Conservation (phyloP, 35 echinoderm and acorn worm species). For the Apostichopus japonicus region DNA sequence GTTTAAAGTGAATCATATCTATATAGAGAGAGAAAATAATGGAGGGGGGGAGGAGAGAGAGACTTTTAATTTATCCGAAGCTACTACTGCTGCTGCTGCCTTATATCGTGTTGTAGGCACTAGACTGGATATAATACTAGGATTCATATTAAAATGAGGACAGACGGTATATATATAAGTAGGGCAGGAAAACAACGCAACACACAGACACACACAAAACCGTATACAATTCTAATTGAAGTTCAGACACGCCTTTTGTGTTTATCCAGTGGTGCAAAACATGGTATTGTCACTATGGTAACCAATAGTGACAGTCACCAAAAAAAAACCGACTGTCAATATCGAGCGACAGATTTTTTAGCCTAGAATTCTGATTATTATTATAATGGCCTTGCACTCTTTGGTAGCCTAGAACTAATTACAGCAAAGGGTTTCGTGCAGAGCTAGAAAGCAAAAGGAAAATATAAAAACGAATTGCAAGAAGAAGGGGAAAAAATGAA, state of each 20-base stretch:
- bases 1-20: not conserved
- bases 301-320: slow-evolving; percentile 5
- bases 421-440: slow-evolving; percentile 2
- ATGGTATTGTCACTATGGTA: slow-evolving; percentile 31
- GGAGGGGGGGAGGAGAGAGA: not conserved
- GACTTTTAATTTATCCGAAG: slow-evolving; percentile 17
- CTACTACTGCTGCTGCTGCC: not conserved
- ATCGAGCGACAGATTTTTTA: slow-evolving; percentile 18
- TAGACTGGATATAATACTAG: slow-evolving; percentile 30
- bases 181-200: slow-evolving; percentile 49
- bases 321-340: slow-evolving; percentile 10
- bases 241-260: slow-evolving; percentile 45
- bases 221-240: slow-evolving; percentile 38
- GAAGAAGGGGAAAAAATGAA: not conserved
- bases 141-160: slow-evolving; percentile 16
- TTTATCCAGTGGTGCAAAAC: slow-evolving; percentile 48
- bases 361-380: slow-evolving; percentile 33
- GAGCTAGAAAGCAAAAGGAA: not conserved
- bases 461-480: not conserved
- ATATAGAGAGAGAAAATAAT: not conserved
- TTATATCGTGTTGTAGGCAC: slow-evolving; percentile 18
- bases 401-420: slow-evolving; percentile 40
- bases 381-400: slow-evolving; percentile 26
- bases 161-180: slow-evolving; percentile 29
- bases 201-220: slow-evolving; percentile 4